A percentile compares a stretch with the other conserved stretches of the same genome.
Evolutionary conservation across 1,140 invertebrate genomes (phyloP).

Genomic region (Rhynchophorus ferrugineus): DNA sequence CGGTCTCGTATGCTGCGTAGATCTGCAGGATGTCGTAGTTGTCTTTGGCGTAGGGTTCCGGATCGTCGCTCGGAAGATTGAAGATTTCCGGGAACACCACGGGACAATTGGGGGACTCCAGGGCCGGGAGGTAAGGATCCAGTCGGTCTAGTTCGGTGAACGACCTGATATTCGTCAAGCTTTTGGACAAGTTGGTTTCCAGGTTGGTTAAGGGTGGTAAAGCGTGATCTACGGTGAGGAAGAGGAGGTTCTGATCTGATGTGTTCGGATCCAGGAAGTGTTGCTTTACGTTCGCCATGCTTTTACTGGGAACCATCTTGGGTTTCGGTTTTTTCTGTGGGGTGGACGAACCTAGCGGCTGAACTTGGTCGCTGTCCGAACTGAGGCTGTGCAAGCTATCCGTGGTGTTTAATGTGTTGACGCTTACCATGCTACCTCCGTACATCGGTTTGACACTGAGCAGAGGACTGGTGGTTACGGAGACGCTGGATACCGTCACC

Average conservation of each 20-base stretch:
- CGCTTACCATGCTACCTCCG: slow-evolving; percentile 52
- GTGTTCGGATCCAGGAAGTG: slow-evolving; percentile 43
- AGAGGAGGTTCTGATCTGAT: slow-evolving; percentile 27
- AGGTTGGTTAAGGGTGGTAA: slow-evolving; percentile 34
- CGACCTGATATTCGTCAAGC: slow-evolving; percentile 49
- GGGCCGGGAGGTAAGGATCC: slow-evolving; percentile 41
- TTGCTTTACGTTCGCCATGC: slow-evolving; percentile 39
- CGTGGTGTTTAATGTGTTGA: slow-evolving; percentile 43
- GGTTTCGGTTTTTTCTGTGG: slow-evolving; percentile 29
- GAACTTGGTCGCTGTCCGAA: slow-evolving; percentile 48
- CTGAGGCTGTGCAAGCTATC: slow-evolving; percentile 55
- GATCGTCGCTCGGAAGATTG: slow-evolving; percentile 33
- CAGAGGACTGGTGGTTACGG: slow-evolving; percentile 58
- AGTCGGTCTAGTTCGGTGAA: slow-evolving; percentile 41
- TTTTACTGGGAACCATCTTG: slow-evolving; percentile 35
- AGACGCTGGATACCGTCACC: slow-evolving; percentile 49
- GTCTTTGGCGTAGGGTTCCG: slow-evolving; percentile 15
- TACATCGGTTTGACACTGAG: slow-evolving; percentile 54
- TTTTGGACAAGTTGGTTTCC: slow-evolving; percentile 46
- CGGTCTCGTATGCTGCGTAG: slow-evolving; percentile 91
- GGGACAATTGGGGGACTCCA: slow-evolving; percentile 26
- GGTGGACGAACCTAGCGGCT: slow-evolving; percentile 33
- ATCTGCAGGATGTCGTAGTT: slow-evolving; percentile 63
- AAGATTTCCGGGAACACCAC: slow-evolving; percentile 27
- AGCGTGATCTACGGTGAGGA: slow-evolving; percentile 32